Evolutionary conservation across 53 echinoderm and acorn worm species (phyloP).

Genomic region (Paracentrotus lividus): DNA sequence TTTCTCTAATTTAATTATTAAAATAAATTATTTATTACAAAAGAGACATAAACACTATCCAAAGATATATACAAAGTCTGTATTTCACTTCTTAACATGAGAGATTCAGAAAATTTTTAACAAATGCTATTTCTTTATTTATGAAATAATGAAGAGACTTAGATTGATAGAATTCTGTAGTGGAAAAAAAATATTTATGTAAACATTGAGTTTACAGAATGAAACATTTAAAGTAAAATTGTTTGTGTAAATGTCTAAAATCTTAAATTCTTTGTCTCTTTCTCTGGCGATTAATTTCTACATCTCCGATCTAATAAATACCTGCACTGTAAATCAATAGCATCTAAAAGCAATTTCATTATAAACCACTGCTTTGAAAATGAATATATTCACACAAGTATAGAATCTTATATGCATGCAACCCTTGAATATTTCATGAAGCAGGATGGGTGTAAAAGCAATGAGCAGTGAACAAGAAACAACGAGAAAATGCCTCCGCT

Average conservation of each 20-base stretch:
- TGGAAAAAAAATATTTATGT: no score
- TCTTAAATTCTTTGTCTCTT: background rate
- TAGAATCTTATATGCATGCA: constrained; percentile 16
- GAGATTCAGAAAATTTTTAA: no score
- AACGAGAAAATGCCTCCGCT: background rate
- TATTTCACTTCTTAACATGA: no score
- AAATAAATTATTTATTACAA: no score
- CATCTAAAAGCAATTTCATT: constrained; percentile 39
- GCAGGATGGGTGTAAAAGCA: background rate
- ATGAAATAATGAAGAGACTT: no score
- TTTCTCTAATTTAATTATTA: no score
- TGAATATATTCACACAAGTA: constrained; percentile 1
- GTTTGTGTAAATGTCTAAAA: background rate
- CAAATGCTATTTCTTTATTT: no score
- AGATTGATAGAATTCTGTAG: no score
- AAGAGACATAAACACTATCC: no score
- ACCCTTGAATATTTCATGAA: constrained; percentile 53
- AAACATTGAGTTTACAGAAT: no score
- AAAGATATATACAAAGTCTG: no score
- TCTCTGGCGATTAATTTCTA: background rate
- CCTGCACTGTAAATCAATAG: constrained; percentile 14
- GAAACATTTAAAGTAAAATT: background rate
- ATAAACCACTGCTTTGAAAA: background rate
- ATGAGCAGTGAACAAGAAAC: background rate
- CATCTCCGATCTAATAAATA: background rate